Conservation (phyloP, 1,140 invertebrate species). For the Polyergus mexicanus region DNA sequence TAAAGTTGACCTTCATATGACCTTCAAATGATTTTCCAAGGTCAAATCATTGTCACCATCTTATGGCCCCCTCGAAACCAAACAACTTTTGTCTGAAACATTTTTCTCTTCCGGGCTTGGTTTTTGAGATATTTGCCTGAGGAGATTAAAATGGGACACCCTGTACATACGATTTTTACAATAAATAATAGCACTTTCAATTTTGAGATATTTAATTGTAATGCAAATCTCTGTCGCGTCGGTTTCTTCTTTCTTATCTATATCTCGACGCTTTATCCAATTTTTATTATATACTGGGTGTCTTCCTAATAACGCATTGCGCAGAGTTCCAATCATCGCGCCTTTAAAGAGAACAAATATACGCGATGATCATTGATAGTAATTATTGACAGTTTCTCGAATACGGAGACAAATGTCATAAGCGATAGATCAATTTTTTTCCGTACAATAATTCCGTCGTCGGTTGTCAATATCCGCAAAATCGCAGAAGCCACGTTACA, state of each 20-base stretch:
- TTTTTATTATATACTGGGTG: slow-evolving; percentile 12
- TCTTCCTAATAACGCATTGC: slow-evolving; percentile 27
- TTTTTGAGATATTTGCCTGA: too few relatives aligned
- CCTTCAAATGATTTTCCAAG: too few relatives aligned
- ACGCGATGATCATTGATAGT: background rate
- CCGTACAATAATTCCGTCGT: slow-evolving; percentile 24
- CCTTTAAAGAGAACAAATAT: background rate
- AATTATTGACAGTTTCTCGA: slow-evolving; percentile 25
- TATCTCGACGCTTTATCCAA: slow-evolving; percentile 39
- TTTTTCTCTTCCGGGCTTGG: too few relatives aligned
- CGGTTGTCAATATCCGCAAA: slow-evolving; percentile 31
- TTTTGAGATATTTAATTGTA: background rate
- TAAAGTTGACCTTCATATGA: too few relatives aligned
- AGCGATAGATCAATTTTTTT: slow-evolving; percentile 24
- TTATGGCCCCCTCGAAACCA: too few relatives aligned
- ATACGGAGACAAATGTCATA: slow-evolving; percentile 10
- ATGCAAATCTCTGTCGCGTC: background rate
- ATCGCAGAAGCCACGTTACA: slow-evolving; percentile 1
- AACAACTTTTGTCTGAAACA: too few relatives aligned
- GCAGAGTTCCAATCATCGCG: slow-evolving; percentile 14
- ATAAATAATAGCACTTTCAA: background rate
- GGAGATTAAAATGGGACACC: too few relatives aligned
- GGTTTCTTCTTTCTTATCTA: slow-evolving; percentile 16
- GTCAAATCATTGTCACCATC: too few relatives aligned
- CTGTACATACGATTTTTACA: background rate